Evolutionary conservation across 2,888 invertebrate species (phyloP).

Genomic region (Epirrhoe alternata): DNA sequence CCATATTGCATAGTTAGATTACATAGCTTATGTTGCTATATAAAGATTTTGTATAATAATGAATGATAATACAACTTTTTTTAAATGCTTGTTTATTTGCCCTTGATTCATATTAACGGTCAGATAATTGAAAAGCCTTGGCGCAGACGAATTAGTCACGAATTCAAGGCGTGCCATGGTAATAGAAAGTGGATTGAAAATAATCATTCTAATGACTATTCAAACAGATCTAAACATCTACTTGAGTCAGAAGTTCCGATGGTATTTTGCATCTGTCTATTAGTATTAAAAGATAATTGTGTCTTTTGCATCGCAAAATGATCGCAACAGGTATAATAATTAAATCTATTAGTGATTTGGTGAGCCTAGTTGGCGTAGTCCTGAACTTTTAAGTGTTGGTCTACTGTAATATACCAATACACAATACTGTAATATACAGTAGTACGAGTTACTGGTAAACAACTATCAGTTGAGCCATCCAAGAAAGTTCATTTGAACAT

Average conservation of each 20-base stretch:
- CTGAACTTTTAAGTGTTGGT: too few relatives aligned
- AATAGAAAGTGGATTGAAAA: conserved; percentile 23
- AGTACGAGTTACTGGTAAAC: too few relatives aligned
- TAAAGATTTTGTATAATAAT: conserved; percentile 25
- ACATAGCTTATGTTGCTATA: background rate
- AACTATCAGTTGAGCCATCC: too few relatives aligned
- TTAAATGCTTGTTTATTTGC: conserved; percentile 1
- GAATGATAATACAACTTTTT: conserved; percentile 23
- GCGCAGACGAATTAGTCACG: conserved; percentile 20
- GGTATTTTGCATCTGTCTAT: too few relatives aligned
- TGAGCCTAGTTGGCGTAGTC: too few relatives aligned
- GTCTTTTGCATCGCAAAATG: too few relatives aligned
- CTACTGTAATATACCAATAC: too few relatives aligned
- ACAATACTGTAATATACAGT: too few relatives aligned
- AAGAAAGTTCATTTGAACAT: too few relatives aligned
- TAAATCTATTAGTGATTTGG: too few relatives aligned
- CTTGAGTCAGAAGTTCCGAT: background rate
- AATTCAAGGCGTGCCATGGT: conserved; percentile 25
- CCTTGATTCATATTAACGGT: conserved; percentile 2
- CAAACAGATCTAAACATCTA: background rate
- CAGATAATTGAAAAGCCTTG: conserved; percentile 23
- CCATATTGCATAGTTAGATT: conserved; percentile 34
- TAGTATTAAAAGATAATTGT: too few relatives aligned
- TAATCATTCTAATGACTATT: background rate
- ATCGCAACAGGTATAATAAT: too few relatives aligned